A percentile compares a stretch with the other conserved stretches of the same genome.
These are phyloP conservation scores for Acrossocheilus fasciatus DNA, from an alignment of 2,797 vertebrate genomes.

Conservation along the genomic window DNA sequence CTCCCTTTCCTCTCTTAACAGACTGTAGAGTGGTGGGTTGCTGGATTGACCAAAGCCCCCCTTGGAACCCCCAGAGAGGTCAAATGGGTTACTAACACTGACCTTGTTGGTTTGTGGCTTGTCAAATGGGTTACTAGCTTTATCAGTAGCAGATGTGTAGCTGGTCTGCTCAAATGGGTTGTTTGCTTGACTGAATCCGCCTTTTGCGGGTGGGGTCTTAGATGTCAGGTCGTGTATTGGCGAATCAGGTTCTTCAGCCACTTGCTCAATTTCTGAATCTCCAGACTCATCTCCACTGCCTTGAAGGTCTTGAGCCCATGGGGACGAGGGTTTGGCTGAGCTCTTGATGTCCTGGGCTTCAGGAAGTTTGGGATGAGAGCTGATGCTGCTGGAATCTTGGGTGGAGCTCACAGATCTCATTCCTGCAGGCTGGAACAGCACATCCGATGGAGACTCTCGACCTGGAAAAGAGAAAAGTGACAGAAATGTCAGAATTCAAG, in stretches of 20 bases:
- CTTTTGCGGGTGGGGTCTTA: slow-evolving; percentile 18
- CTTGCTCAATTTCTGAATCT: slow-evolving; percentile 95
- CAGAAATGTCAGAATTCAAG: neutral
- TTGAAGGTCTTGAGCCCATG: slow-evolving; percentile 79
- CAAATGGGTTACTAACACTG: slow-evolving; percentile 78
- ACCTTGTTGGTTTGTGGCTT: slow-evolving; percentile 79
- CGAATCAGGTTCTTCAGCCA: slow-evolving; percentile 87
- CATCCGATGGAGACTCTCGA: slow-evolving; percentile 85
- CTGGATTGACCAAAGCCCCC: slow-evolving; percentile 29
- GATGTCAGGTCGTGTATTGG: slow-evolving; percentile 43
- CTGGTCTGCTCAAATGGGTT: slow-evolving; percentile 74
- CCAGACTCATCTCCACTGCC: slow-evolving; percentile 93
- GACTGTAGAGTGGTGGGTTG: slow-evolving; percentile 90
- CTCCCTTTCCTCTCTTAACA: slow-evolving; percentile 95
- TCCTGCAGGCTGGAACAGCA: slow-evolving; percentile 83
- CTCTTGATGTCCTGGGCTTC: neutral
- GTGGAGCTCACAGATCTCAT: slow-evolving; percentile 82
- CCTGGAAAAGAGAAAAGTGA: slow-evolving; percentile 73
- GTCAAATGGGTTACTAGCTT: slow-evolving; percentile 76
- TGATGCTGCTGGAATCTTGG: slow-evolving; percentile 66
- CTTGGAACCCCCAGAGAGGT: slow-evolving; percentile 31
- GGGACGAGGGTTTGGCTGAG: slow-evolving; percentile 53
- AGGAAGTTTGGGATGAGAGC: slow-evolving; percentile 35
- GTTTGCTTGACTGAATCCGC: slow-evolving; percentile 54
- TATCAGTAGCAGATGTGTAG: slow-evolving; percentile 66